Conservation (phyloP, 2,797 vertebrate genomes). For the Apodemus agrarius region DNA sequence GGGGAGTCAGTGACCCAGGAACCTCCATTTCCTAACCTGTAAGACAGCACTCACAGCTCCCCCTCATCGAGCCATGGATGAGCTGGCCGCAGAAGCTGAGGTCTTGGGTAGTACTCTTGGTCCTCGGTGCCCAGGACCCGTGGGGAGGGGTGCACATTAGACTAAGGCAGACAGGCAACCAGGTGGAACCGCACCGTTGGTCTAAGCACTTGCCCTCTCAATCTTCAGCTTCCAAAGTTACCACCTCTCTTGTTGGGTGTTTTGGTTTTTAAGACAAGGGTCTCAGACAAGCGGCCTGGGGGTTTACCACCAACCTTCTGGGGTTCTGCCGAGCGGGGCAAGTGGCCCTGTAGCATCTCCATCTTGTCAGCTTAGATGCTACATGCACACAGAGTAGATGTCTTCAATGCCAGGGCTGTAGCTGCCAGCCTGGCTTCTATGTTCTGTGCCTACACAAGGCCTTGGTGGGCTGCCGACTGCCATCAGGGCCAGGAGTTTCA, state of each 20-base stretch:
- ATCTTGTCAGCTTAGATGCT: neutral
- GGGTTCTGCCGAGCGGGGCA: neutral
- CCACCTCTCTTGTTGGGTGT: neutral
- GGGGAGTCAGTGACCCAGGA: neutral
- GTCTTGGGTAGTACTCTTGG: neutral
- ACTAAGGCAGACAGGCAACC: neutral
- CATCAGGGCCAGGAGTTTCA: neutral
- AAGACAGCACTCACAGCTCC: neutral
- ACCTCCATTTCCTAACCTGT: neutral
- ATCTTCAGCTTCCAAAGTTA: neutral
- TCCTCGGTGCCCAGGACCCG: neutral
- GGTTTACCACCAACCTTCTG: neutral
- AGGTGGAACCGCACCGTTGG: accelerated
- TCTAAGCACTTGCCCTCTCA: neutral
- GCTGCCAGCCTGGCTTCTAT: neutral
- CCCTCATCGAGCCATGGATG: neutral
- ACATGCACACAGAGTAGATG: neutral
- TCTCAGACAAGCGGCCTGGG: neutral
- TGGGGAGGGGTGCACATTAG: neutral
- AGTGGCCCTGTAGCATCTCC: neutral
- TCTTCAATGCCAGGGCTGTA: neutral
- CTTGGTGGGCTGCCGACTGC: neutral
- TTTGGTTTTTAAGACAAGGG: neutral
- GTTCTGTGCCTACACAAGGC: neutral
- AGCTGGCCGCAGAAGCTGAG: neutral